Percentiles rank a stretch among this genome's conserved stretches.
Evolutionary conservation across 2,113 vertebrate species (phyloP).

Genomic region (Cochlearius cochlearius): DNA sequence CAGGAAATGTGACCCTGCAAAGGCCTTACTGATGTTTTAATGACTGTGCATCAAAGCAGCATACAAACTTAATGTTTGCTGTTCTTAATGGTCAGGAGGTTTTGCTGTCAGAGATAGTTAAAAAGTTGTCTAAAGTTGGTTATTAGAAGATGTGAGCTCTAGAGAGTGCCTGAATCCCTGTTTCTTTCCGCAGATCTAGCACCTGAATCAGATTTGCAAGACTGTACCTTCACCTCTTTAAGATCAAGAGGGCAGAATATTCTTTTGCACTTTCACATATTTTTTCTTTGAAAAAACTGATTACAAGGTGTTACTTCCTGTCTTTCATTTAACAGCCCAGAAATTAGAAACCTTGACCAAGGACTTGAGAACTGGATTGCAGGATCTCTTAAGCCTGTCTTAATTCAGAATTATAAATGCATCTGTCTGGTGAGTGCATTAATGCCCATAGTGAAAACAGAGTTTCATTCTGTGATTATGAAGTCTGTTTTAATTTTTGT

Average conservation of each 20-base stretch:
- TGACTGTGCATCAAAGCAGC: neutral
- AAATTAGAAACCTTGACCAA: neutral
- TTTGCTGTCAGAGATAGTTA: neutral
- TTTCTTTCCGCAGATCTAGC: neutral
- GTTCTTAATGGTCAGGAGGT: neutral
- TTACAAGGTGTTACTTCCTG: neutral
- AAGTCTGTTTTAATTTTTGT: neutral
- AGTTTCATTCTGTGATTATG: neutral
- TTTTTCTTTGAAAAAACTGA: neutral
- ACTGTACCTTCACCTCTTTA: neutral
- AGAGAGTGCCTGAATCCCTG: neutral
- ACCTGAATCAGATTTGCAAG: neutral
- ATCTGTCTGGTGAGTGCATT: neutral
- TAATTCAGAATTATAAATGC: neutral
- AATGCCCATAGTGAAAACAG: neutral
- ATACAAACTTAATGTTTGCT: neutral
- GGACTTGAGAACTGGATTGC: neutral
- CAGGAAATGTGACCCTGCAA: neutral
- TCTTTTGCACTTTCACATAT: neutral
- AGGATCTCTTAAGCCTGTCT: neutral
- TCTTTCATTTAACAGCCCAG: neutral
- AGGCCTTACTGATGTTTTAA: neutral
- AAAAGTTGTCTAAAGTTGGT: neutral
- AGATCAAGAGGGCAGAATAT: neutral
- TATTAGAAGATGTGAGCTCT: neutral